Percentiles rank a stretch among this genome's conserved stretches.
Evolutionary conservation across 37 sponge, comb jelly and placozoan genomes (phyloP).

Genomic region (Halisarca cf. caerulea): DNA sequence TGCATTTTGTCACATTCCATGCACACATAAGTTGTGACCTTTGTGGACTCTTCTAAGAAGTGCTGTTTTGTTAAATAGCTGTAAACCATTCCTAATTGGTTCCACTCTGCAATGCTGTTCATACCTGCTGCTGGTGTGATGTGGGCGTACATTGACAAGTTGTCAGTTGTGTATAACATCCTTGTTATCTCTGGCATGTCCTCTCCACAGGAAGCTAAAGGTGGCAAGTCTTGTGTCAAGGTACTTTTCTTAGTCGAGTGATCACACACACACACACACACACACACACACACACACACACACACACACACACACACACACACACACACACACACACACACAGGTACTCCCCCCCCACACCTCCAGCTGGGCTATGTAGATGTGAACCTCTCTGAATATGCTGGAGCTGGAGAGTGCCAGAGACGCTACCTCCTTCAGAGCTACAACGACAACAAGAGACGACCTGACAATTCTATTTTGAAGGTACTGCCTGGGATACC

Average conservation of each 20-base stretch:
- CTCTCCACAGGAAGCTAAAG: slow-evolving; percentile 70
- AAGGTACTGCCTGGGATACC: too few species aligned
- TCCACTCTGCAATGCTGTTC: too few species aligned
- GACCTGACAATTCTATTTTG: slow-evolving; percentile 88
- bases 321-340: too few species aligned
- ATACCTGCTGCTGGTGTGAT: too few species aligned
- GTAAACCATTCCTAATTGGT: too few species aligned
- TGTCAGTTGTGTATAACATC: not conserved
- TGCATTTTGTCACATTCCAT: too few species aligned
- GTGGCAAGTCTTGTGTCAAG: slow-evolving; percentile 74
- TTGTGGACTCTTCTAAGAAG: too few species aligned
- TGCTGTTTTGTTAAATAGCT: too few species aligned
- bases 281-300: not conserved
- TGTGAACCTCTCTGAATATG: slow-evolving; percentile 86
- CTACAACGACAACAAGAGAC: slow-evolving; percentile 76
- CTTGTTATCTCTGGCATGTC: not conserved
- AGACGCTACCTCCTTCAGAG: slow-evolving; percentile 77
- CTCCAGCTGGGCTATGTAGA: slow-evolving; percentile 85
- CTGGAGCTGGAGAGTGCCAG: slow-evolving; percentile 67
- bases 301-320: not conserved
- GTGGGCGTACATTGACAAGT: too few species aligned
- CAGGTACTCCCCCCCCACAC: not conserved
- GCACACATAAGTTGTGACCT: too few species aligned
- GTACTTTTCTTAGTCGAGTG: slow-evolving; percentile 27
- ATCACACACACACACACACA: not conserved